Percentiles rank a stretch among this genome's conserved stretches.
phyloP scores from a whole-genome alignment of 2,888 invertebrate genomes.

The Ctena decussata region DNA sequence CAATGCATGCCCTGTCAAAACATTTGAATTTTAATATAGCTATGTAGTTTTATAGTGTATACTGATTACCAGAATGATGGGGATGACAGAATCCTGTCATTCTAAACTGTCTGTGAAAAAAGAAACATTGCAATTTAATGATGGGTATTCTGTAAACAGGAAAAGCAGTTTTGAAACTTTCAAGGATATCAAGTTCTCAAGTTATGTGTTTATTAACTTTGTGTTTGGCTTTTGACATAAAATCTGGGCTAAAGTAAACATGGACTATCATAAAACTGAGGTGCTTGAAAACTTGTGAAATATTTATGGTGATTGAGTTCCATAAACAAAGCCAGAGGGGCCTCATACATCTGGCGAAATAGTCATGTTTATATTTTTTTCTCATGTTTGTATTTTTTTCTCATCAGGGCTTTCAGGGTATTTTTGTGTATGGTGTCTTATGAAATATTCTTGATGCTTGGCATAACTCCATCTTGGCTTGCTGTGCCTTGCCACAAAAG shows the following conservation, averaged over 20 bases:
- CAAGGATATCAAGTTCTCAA: neutral
- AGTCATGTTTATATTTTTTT: neutral
- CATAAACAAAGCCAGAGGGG: neutral
- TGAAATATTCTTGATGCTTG: neutral
- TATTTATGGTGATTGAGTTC: neutral
- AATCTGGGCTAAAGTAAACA: neutral
- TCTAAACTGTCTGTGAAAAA: too few relatives aligned
- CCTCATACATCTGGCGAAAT: neutral
- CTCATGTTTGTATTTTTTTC: slow-evolving; percentile 1
- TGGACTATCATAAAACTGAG: neutral
- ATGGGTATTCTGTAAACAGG: neutral
- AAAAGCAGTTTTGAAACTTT: neutral
- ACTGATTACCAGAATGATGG: too few relatives aligned
- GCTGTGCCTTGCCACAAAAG: too few relatives aligned
- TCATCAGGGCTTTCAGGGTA: neutral
- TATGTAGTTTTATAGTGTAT: too few relatives aligned
- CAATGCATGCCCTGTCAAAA: too few relatives aligned
- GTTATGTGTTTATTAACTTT: neutral
- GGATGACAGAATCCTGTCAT: too few relatives aligned
- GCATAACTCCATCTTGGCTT: too few relatives aligned
- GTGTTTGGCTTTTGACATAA: slow-evolving; percentile 5
- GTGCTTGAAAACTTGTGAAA: neutral
- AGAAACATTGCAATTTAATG: too few relatives aligned
- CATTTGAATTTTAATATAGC: too few relatives aligned
- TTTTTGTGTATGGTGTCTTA: neutral